Conservation (phyloP, 2,797 vertebrate species). For the Gymnothorax javanicus region DNA sequence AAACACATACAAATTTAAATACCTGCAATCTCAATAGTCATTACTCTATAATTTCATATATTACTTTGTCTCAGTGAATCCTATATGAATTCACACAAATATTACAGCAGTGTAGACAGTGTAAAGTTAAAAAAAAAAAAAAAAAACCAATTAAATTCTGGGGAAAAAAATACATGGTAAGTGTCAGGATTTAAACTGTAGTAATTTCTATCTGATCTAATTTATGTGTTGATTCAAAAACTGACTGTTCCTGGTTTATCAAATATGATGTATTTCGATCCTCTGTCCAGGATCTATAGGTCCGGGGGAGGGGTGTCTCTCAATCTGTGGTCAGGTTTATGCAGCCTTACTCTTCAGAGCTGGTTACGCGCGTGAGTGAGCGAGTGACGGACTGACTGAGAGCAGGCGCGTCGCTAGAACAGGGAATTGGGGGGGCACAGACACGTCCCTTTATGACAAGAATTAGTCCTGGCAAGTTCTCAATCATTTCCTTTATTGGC, state of each 20-base stretch:
- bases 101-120: background rate
- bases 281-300: no score
- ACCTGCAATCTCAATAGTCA: slow-evolving; percentile 8
- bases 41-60: slow-evolving; percentile 27
- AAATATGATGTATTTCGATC: background rate
- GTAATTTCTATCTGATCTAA: background rate
- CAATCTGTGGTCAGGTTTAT: no score
- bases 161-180: background rate
- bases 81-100: background rate
- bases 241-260: background rate
- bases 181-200: background rate
- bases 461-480: no score
- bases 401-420: no score
- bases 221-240: background rate
- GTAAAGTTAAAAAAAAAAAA: background rate
- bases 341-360: no score
- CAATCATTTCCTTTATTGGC: no score
- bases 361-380: no score
- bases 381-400: no score
- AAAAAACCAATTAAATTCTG: background rate
- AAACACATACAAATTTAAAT: slow-evolving; percentile 3
- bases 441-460: no score
- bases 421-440: no score
- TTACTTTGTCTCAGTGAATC: slow-evolving; percentile 30
- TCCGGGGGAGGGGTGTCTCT: no score